phyloP scores from a whole-genome alignment of 2,797 vertebrate genomes.

The Lacerta viridis region DNA sequence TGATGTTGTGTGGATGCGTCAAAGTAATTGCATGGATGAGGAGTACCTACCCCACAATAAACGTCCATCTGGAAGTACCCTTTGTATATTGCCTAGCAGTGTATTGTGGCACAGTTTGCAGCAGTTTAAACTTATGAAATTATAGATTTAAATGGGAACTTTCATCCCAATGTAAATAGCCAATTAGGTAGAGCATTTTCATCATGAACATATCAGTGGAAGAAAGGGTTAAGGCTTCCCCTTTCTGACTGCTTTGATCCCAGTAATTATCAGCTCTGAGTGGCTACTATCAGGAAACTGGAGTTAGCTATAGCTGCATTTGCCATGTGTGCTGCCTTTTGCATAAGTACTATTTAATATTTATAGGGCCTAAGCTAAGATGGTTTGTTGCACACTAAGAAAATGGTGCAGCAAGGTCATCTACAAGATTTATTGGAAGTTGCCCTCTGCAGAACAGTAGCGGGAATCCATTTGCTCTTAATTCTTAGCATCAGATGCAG shows the following conservation, averaged over 20 bases:
- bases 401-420: neutral
- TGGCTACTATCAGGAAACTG: neutral
- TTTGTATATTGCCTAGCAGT: no score
- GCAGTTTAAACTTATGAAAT: neutral
- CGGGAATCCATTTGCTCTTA: neutral
- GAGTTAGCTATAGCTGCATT: neutral
- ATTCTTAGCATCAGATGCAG: neutral
- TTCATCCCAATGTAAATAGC: no score
- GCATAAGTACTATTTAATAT: slow-evolving; percentile 7
- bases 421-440: slow-evolving; percentile 11
- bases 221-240: neutral
- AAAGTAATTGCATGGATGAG: no score
- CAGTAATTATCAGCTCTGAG: neutral
- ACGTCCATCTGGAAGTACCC: no score
- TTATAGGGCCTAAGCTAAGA: slow-evolving; percentile 11
- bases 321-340: neutral
- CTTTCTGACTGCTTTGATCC: no score
- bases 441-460: neutral
- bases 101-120: no score
- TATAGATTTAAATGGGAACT: neutral
- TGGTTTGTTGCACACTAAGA: slow-evolving; percentile 3
- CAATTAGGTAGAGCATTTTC: neutral
- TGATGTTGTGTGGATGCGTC: no score
- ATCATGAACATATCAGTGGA: neutral
- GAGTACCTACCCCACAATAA: no score